A percentile compares a stretch with the other conserved stretches of the same genome.
These are phyloP conservation scores for Drosophila burlai DNA, from an alignment of 1,140 invertebrate genomes.

Conservation along the genomic window DNA sequence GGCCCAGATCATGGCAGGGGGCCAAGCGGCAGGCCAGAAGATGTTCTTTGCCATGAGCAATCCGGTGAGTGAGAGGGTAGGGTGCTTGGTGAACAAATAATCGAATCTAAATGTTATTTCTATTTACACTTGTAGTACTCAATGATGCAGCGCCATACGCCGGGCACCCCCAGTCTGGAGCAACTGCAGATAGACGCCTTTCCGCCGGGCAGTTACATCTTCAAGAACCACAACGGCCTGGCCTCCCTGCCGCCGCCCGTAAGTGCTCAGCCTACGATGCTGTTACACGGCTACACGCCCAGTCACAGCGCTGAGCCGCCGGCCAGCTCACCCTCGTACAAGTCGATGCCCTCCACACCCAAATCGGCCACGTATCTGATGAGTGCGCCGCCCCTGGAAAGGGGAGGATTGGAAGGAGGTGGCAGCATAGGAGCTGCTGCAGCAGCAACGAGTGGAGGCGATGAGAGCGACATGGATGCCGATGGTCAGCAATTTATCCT, in stretches of 20 bases:
- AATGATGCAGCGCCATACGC: constrained; percentile 64
- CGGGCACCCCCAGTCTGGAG: constrained; percentile 52
- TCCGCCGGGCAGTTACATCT: constrained; percentile 52
- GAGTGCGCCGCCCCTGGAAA: constrained; percentile 71
- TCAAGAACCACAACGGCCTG: constrained; percentile 75
- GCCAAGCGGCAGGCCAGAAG: constrained; percentile 51
- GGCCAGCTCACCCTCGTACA: constrained; percentile 71
- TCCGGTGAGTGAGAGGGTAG: constrained; percentile 57
- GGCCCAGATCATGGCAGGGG: constrained; percentile 63
- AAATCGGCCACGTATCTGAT: constrained; percentile 72
- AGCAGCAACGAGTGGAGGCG: constrained; percentile 31
- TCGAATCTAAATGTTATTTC: background rate
- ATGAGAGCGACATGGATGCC: constrained; percentile 85
- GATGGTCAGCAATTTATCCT: constrained; percentile 90
- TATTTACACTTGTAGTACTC: constrained; percentile 49
- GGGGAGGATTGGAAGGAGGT: constrained; percentile 20
- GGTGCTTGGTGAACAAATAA: background rate
- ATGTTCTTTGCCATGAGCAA: constrained; percentile 75
- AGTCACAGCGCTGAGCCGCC: constrained; percentile 56
- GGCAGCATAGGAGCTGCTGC: background rate
- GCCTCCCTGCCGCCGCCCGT: constrained; percentile 57
- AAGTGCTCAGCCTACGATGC: constrained; percentile 64
- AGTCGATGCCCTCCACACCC: constrained; percentile 79
- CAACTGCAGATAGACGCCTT: constrained; percentile 66
- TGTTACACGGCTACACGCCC: constrained; percentile 70